These are phyloP conservation scores for Ciconia stormi DNA, from an alignment of 2,113 vertebrate genomes.

Conservation along the genomic window DNA sequence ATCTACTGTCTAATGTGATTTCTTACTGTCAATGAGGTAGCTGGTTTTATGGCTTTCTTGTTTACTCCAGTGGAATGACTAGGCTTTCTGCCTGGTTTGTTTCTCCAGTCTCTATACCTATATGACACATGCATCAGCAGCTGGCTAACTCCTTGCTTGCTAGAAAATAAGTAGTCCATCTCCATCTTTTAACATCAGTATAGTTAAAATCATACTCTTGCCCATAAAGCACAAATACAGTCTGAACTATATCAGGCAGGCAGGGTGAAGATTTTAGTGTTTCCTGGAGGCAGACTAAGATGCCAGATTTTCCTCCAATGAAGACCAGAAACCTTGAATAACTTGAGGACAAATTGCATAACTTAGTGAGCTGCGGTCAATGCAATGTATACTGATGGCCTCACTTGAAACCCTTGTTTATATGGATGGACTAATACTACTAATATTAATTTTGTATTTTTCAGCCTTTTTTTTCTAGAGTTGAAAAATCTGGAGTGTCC, in stretches of 20 bases:
- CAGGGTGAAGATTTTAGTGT: background rate
- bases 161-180: background rate
- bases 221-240: background rate
- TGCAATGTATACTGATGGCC: background rate
- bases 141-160: background rate
- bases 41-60: background rate
- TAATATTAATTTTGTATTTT: background rate
- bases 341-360: background rate
- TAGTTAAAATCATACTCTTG: background rate
- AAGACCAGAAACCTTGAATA: background rate
- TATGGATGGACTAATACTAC: background rate
- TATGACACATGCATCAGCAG: background rate
- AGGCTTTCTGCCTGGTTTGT: background rate
- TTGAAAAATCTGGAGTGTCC: background rate
- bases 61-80: background rate
- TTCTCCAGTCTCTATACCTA: background rate
- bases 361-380: background rate
- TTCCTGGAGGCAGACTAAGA: background rate
- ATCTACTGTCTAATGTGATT: background rate
- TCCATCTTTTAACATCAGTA: background rate
- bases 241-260: rapidly evolving
- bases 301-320: background rate
- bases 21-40: background rate
- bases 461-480: background rate
- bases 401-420: background rate